Evolutionary conservation across 1,140 invertebrate genomes (phyloP).

Genomic region (Pseudoatta argentina): DNA sequence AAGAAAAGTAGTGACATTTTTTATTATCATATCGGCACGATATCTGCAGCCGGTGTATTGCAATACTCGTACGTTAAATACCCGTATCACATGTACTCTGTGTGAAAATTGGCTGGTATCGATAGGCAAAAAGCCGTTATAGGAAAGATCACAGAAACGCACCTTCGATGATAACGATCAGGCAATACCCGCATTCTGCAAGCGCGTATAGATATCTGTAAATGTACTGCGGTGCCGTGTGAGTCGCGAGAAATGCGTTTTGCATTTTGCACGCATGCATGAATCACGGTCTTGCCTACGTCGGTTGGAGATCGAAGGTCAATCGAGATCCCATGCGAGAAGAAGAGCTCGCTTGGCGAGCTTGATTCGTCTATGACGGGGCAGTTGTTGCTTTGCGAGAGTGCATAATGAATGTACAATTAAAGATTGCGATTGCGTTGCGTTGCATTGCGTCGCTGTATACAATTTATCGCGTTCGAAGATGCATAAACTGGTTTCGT

Average conservation of each 20-base stretch:
- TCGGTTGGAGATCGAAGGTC: constrained; percentile 60
- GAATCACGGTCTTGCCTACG: constrained; percentile 46
- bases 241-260: constrained; percentile 15
- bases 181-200: constrained; percentile 45
- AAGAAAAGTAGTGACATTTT: background rate
- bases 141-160: constrained; percentile 26
- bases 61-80: constrained; percentile 17
- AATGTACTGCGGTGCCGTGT: constrained; percentile 9
- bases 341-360: background rate
- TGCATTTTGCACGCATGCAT: constrained; percentile 39
- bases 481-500: constrained; percentile 78
- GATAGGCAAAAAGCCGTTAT: constrained; percentile 27
- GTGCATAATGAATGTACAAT: constrained; percentile 82
- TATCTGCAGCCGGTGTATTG: background rate
- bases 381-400: constrained; percentile 63
- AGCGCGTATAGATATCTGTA: constrained; percentile 9
- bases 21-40: background rate
- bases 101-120: constrained; percentile 23
- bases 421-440: constrained; percentile 80
- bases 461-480: constrained; percentile 76
- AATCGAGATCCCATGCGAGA: constrained; percentile 45
- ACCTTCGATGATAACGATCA: constrained; percentile 50
- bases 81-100: constrained; percentile 11
- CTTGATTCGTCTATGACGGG: constrained; percentile 72
- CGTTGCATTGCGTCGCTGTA: constrained; percentile 67